Conservation (phyloP, 2,888 invertebrate genomes). For the Harpagoxenus sublaevis region DNA sequence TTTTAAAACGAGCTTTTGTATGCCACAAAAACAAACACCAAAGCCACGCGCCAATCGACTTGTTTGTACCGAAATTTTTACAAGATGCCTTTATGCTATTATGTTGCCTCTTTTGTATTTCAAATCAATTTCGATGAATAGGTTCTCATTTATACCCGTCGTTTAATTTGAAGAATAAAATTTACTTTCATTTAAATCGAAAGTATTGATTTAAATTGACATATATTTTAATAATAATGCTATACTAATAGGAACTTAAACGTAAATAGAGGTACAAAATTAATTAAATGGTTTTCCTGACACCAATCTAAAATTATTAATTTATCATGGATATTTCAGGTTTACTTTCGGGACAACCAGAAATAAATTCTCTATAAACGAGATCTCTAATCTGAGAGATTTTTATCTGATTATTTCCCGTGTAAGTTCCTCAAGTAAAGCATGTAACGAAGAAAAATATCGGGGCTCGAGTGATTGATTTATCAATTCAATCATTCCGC, state of each 20-base stretch:
- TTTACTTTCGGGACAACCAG: not conserved
- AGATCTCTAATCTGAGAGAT: not conserved
- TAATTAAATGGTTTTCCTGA: not conserved
- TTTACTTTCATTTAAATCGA: not conserved
- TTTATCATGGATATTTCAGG: not conserved
- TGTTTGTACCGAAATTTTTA: not conserved
- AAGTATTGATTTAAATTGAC: not conserved
- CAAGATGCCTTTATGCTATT: not conserved
- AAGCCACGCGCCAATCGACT: not conserved
- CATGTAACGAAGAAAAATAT: not conserved
- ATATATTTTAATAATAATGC: not conserved
- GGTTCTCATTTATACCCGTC: not conserved
- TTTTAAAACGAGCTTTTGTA: not conserved
- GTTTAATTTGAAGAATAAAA: conserved; percentile 6
- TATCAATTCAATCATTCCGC: not conserved
- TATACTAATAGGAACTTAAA: not conserved
- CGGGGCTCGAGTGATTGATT: not conserved
- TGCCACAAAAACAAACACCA: not conserved
- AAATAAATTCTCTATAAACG: not conserved
- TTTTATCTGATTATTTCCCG: not conserved
- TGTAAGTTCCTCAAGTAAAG: not conserved
- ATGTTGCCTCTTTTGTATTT: not conserved
- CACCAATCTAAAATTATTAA: not conserved
- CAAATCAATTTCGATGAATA: not conserved
- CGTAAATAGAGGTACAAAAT: not conserved